Base-by-base conservation (phyloP, 1,140 invertebrate species). In the Venustaconcha ellipsiformis region DNA sequence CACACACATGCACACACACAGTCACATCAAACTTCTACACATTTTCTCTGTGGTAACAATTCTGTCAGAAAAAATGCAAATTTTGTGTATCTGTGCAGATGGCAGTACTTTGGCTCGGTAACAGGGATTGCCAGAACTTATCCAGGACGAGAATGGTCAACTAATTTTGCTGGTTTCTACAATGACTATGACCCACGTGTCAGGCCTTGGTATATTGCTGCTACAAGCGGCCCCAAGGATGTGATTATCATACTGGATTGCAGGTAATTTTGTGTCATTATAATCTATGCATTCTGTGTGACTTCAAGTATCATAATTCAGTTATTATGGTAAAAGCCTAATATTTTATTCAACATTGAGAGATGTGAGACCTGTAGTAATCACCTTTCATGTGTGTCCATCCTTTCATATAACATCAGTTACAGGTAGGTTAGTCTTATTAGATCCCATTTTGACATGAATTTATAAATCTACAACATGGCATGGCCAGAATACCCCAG, bases 141-240 rank as follows among this genome's bases (percentile, higher is more conserved):
- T 79, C 90, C 90, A 20, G 90, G 90, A 11, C 80, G 90, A 69
- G 90, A 91, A 74, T 91, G 90, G 89, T 88, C 89, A 26, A 90
- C 86, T 18, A 91, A 91, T 73, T 91, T 91, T 87, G 90, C 90
- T 56, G 90, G 90, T 11, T 91, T 91, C 79, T 91, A 90, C 78
- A 90, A 90, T 68, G 90, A 91, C 74, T 91, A 91, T 78, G 90
- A 91, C 79, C 89, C 90, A 0, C 78, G 90, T 63, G 83, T 89
- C 0, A 77, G 90, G 67, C 89, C 90, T 1, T 91, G 90, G 90
- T 91, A 91, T 71, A 91, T 91, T 59, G 89, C 90, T 66, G 89
- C 90, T 11, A 90, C 90, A 13, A 90, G 89, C 81, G 90, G 90
- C 26, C 90, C 90, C 15, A 91, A 91, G 78, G 90, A 91, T 83